Percentiles rank a stretch among this genome's conserved stretches.
These are phyloP conservation scores for Seira ritae DNA, from an alignment of 2,888 invertebrate genomes.

Conservation along the genomic window DNA sequence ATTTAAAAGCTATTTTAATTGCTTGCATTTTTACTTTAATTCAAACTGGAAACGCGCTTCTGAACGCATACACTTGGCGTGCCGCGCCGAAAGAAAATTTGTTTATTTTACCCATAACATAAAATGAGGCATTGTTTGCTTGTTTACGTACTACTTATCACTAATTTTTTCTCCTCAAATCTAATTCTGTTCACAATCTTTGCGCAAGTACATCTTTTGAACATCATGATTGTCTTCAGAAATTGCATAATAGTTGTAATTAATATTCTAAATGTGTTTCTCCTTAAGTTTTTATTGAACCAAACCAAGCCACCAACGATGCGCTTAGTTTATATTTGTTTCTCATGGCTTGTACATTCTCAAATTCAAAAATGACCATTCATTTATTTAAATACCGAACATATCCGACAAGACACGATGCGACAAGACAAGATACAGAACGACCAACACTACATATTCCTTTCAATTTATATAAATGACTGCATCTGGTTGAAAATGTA, in stretches of 20 bases:
- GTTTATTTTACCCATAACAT: neutral
- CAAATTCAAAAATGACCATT: slow-evolving; percentile 1
- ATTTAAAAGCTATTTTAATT: neutral
- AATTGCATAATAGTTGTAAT: slow-evolving; percentile 43
- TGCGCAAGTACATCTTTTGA: neutral
- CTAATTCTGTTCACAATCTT: neutral
- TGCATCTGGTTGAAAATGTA: slow-evolving; percentile 11
- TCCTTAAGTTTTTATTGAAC: slow-evolving; percentile 4
- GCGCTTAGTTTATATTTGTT: neutral
- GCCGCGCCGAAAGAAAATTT: neutral
- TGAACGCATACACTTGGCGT: too few species aligned
- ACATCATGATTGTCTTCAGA: slow-evolving; percentile 29
- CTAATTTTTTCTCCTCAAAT: neutral
- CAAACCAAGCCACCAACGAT: neutral
- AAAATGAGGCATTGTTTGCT: neutral
- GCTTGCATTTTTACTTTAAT: neutral
- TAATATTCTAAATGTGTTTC: slow-evolving; percentile 46
- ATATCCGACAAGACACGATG: neutral
- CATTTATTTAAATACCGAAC: neutral
- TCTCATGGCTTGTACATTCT: neutral
- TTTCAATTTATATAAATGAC: neutral
- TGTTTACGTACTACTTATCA: neutral
- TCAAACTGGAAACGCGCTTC: neutral
- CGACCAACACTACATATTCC: neutral
- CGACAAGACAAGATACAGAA: neutral